Base-by-base conservation (phyloP, 2,888 invertebrate species). In the Hypomecis atomaria region DNA sequence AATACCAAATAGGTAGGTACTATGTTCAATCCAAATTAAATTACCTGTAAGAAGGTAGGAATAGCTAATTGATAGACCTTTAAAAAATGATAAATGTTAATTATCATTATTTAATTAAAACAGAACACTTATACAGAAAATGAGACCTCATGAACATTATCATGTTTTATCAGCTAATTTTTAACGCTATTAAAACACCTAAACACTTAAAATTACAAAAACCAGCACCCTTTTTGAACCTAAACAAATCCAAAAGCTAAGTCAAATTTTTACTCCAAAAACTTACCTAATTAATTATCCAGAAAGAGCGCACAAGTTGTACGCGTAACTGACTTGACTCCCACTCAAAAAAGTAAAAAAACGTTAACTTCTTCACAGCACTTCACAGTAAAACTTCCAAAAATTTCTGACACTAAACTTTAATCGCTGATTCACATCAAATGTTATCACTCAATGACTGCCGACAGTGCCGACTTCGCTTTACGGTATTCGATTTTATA, bases 391-490 rank as follows among this genome's bases (percentile, higher is more conserved):
- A 37, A 66, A 66, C 57, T 66, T 59, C 55, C 55, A 50, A 37
- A 42, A 33, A 33, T 43, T 48, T 42, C 36, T 45, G 64, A 23
- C 69, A 71, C 68, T 8, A 59, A 71, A 69, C 64, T 71, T 44
- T 36, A 62, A 66, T 58, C 36, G 42, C 57, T 59, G 50, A 60
- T 60, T 62, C 60, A 66, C 63, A 62, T 63, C 48, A 57, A 64
- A 61, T 57, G 57, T 58, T 58, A 64, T 63, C 71, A 71, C 85
- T 63, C 61, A 52, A 50, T 47, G 43, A 13, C n/a, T 55, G 50
- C 11, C 44, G 23, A 43, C 36, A 23, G 23, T 23, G 23, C 23
- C 23, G 23, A 23, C 43, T 40, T 52, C 57, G 44, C 11, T 59
- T 44, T 49, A 48, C 45, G 36, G 50, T 52, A 47, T 52, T 44